phyloP scores from a whole-genome alignment of 2,888 invertebrate species.

The Phortica okadai region DNA sequence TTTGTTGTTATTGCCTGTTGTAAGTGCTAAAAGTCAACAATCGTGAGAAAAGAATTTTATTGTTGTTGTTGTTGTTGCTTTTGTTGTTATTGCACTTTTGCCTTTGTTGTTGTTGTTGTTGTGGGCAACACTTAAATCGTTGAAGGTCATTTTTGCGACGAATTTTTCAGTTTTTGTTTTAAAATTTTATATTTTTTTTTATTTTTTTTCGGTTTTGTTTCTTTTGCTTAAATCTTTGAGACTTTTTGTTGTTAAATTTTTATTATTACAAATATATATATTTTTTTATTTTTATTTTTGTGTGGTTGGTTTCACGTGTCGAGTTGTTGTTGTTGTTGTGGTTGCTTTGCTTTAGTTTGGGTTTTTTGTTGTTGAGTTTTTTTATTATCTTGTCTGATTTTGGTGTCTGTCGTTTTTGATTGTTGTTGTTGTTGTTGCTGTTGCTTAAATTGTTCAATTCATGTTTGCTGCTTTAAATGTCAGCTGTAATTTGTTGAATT shows the following conservation, averaged over 20 bases:
- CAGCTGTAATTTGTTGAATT: slow-evolving; percentile 69
- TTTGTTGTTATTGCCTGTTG: slow-evolving; percentile 51
- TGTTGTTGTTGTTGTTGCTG: slow-evolving; percentile 40
- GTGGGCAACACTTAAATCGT: slow-evolving; percentile 49
- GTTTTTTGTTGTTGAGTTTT: slow-evolving; percentile 17
- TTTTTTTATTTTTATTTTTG: slow-evolving; percentile 39
- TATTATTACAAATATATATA: slow-evolving; percentile 8
- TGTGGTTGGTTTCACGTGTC: slow-evolving; percentile 38
- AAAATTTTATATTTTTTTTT: slow-evolving; percentile 43
- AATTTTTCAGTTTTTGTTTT: slow-evolving; percentile 42
- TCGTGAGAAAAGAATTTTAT: slow-evolving; percentile 73
- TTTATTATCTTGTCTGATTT: slow-evolving; percentile 44
- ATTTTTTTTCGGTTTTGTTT: slow-evolving; percentile 47
- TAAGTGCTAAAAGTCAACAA: slow-evolving; percentile 71
- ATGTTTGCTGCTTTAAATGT: slow-evolving; percentile 62
- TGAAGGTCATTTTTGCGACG: slow-evolving; percentile 63
- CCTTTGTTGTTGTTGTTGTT: slow-evolving; percentile 43
- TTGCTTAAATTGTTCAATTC: slow-evolving; percentile 64
- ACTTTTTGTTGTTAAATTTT: slow-evolving; percentile 29
- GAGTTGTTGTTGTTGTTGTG: slow-evolving; percentile 44
- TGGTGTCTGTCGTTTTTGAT: slow-evolving; percentile 54
- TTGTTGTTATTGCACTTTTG: slow-evolving; percentile 43
- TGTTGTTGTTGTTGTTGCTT: slow-evolving; percentile 37
- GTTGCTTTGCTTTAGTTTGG: slow-evolving; percentile 18
- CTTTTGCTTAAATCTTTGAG: slow-evolving; percentile 35